Percentiles rank a stretch among this genome's conserved stretches.
Evolutionary conservation across 2,113 vertebrate genomes (phyloP).

Genomic region (Dermatemys mawii): DNA sequence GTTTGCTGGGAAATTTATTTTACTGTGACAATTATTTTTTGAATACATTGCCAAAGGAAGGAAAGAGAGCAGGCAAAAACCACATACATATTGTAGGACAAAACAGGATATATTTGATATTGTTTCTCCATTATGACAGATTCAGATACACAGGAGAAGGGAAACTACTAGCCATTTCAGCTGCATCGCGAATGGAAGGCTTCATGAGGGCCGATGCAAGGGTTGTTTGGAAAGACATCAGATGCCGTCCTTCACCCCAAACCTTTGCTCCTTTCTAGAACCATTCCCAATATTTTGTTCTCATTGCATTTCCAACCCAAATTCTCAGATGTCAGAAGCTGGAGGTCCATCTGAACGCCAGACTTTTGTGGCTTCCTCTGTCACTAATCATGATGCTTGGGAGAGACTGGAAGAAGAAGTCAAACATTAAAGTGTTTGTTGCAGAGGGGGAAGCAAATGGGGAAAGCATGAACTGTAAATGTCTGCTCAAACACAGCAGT

Average conservation of each 20-base stretch:
- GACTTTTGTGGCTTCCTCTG: not conserved
- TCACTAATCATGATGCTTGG: fast-evolving
- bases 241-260: not conserved
- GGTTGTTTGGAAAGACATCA: not conserved
- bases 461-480: fast-evolving
- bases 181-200: not conserved
- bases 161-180: not conserved
- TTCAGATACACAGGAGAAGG: not conserved
- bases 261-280: not conserved
- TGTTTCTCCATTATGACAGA: not conserved
- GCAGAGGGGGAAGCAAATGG: fast-evolving
- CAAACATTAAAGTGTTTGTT: not conserved
- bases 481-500: too few relatives aligned
- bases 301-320: fast-evolving
- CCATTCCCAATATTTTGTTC: fast-evolving
- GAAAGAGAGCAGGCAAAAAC: not conserved
- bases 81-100: not conserved
- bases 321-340: not conserved
- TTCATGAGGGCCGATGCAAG: fast-evolving
- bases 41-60: not conserved
- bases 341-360: fast-evolving
- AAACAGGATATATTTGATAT: not conserved
- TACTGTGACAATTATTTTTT: not conserved
- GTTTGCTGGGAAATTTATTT: not conserved
- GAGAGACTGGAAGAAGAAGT: not conserved